Conservation (phyloP, 1,140 invertebrate genomes). For the Achatina immaculata region DNA sequence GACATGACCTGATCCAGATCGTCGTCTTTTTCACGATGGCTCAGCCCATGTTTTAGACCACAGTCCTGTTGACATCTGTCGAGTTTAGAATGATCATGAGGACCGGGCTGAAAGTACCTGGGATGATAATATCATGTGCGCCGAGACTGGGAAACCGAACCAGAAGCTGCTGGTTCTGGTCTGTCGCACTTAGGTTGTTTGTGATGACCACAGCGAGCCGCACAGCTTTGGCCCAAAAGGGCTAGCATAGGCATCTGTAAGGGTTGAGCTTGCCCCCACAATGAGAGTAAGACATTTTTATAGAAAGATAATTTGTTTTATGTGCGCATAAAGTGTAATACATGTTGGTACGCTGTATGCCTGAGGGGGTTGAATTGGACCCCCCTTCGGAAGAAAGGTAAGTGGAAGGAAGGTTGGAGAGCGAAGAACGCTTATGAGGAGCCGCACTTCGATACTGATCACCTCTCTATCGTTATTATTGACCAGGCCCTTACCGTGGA, state of each 20-base stretch:
- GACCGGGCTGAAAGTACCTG: background rate
- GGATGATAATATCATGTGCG: background rate
- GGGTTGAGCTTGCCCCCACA: background rate
- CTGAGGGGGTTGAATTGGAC: no score
- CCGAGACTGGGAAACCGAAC: background rate
- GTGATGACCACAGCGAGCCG: background rate
- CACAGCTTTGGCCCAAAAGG: background rate
- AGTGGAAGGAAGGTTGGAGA: no score
- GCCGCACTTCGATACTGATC: no score
- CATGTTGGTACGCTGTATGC: no score
- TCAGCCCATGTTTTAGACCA: background rate
- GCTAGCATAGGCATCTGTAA: background rate
- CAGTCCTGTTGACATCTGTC: background rate
- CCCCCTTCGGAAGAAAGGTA: no score
- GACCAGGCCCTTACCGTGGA: no score
- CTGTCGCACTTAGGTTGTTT: no score
- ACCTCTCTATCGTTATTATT: no score
- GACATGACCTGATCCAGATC: background rate
- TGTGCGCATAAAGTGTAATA: no score
- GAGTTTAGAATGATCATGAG: background rate
- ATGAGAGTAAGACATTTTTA: background rate
- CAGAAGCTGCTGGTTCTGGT: background rate
- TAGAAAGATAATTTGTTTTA: no score
- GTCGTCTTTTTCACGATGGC: background rate
- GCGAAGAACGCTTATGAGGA: no score